A percentile compares a stretch with the other conserved stretches of the same genome.
These are phyloP conservation scores for Puffinus mauretanicus DNA, from an alignment of 2,113 vertebrate species.

Conservation along the genomic window DNA sequence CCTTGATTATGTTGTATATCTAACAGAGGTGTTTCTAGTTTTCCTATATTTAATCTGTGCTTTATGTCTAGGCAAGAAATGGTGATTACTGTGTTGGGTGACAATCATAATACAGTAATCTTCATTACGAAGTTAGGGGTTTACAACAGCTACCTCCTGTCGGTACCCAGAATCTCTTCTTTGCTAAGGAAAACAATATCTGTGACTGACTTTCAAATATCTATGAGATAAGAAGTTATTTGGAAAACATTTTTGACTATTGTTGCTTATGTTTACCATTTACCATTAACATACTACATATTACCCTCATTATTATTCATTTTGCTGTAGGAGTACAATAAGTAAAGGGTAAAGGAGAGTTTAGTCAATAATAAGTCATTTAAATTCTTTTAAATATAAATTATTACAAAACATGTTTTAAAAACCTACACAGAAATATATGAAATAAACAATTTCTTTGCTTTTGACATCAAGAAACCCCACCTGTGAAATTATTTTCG, in stretches of 20 bases:
- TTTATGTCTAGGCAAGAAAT: neutral
- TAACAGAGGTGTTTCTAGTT: neutral
- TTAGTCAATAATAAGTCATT: neutral
- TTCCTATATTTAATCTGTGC: neutral
- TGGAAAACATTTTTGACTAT: neutral
- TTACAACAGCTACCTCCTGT: neutral
- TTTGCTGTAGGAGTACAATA: neutral
- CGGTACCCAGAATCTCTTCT: neutral
- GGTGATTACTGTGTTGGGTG: neutral
- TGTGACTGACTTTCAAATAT: neutral
- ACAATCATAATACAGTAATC: neutral
- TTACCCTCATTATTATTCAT: neutral
- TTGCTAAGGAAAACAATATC: neutral
- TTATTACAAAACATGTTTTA: neutral
- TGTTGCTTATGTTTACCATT: neutral
- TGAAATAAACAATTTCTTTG: neutral
- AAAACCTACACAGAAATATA: neutral
- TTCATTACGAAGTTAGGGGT: neutral
- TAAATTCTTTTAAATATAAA: neutral
- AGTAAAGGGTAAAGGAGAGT: neutral
- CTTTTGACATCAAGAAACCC: neutral
- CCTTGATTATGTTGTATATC: neutral
- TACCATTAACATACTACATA: neutral
- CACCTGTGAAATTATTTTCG: neutral
- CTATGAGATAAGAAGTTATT: neutral